phyloP scores from a whole-genome alignment of 1,140 invertebrate genomes.

The Eumaeus atala region DNA sequence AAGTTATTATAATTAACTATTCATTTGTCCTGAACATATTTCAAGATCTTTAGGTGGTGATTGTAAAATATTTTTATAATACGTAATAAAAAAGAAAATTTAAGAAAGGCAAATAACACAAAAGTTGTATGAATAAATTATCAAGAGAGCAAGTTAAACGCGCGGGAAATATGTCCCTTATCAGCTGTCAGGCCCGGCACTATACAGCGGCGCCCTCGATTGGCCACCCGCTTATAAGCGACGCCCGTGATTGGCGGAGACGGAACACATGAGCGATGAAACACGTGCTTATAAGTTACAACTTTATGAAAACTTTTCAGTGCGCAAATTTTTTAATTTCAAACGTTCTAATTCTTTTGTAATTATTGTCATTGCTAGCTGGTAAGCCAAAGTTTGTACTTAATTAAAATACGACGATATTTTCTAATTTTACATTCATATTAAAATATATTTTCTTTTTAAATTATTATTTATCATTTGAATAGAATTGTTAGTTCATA shows the following conservation, averaged over 20 bases:
- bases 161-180: slow-evolving; percentile 41
- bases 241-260: slow-evolving; percentile 53
- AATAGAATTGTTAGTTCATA: neutral
- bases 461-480: too few relatives aligned
- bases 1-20: too few relatives aligned
- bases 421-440: neutral
- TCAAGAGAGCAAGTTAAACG: neutral
- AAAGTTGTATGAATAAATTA: too few relatives aligned
- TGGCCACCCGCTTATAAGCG: slow-evolving; percentile 66
- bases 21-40: too few relatives aligned
- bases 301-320: slow-evolving; percentile 29
- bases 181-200: slow-evolving; percentile 56
- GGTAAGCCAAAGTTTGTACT: too few relatives aligned
- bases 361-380: too few relatives aligned
- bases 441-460: too few relatives aligned
- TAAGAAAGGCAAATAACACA: too few relatives aligned
- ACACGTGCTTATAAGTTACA: slow-evolving; percentile 69
- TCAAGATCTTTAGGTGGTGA: too few relatives aligned
- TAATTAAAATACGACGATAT: neutral
- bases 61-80: neutral
- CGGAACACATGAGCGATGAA: slow-evolving; percentile 54
- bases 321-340: slow-evolving; percentile 2
- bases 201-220: slow-evolving; percentile 51
- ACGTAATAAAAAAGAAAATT: neutral
- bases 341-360: neutral